These are phyloP conservation scores for Formica exsecta DNA, from an alignment of 1,140 invertebrate species.

Conservation along the genomic window DNA sequence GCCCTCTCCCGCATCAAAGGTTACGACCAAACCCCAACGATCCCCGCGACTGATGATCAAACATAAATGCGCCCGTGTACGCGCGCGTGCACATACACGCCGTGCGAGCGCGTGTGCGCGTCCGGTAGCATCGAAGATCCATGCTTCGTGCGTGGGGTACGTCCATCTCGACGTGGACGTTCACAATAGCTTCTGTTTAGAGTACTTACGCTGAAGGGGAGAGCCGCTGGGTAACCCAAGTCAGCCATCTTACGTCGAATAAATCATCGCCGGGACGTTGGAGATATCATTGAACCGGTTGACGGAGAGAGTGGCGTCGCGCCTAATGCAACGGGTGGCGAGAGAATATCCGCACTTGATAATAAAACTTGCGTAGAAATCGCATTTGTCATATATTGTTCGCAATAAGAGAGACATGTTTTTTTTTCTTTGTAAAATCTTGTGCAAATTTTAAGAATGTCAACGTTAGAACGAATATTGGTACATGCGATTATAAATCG, in stretches of 20 bases:
- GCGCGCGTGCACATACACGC: conserved; percentile 5
- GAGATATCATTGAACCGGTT: conserved; percentile 86
- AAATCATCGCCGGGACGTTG: conserved; percentile 85
- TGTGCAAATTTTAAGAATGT: neutral
- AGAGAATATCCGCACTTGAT: conserved; percentile 46
- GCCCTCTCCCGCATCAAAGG: conserved; percentile 74
- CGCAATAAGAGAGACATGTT: neutral
- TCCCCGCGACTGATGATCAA: conserved; percentile 71
- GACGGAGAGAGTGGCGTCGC: conserved; percentile 76
- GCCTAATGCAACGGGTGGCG: conserved; percentile 75
- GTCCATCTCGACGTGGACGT: conserved; percentile 83
- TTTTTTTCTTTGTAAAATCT: neutral
- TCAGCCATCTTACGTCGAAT: conserved; percentile 85
- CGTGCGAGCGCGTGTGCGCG: conserved; percentile 6
- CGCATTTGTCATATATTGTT: conserved; percentile 12
- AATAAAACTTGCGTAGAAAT: neutral
- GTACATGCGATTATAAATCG: neutral
- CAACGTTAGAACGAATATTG: neutral
- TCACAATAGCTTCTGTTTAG: conserved; percentile 87
- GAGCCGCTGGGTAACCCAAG: conserved; percentile 83
- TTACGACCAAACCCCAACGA: conserved; percentile 73
- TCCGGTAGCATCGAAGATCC: conserved; percentile 65
- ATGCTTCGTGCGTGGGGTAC: conserved; percentile 82
- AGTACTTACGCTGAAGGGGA: conserved; percentile 81
- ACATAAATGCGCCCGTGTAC: conserved; percentile 61